Evolutionary conservation across 2,113 vertebrate genomes (phyloP), one percentile per base, ranked within the genome.

Genomic region (Okapia johnstoni): DNA sequence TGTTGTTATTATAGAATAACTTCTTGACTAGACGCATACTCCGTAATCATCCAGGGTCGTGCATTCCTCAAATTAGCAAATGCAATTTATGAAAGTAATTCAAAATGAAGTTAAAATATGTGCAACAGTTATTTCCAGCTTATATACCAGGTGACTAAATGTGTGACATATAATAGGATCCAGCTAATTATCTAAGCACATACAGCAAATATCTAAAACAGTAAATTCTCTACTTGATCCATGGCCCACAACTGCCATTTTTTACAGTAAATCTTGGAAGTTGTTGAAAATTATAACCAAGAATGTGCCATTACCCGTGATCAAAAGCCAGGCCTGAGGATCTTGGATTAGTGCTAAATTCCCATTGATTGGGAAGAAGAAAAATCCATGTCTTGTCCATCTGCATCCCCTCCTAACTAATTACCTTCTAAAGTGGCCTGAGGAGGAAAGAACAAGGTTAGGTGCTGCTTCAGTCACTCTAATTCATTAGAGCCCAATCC

Each of bases 11-110:
- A 17, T 58, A 43, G 33, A 55, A 70, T 93, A 88, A 73, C 28
- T 88, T 88, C 17, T 16, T 93, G 50, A 61, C 33, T n/a, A 93
- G 46, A 73, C 54, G 76, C 40, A 93, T 63, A 63, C n/a, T 90
- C 33, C 89, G 0, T 76, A 50, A 93, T 58, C 15, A 6, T 66
- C 30, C n/a, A 89, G 54, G 7, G 8, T 46, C 60, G 86, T 30
- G 16, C 36, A 89, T 26, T 14, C 5, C 28, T 97, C 86, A 94
- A 54, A 46, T 90, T 93, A 81, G 19, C 63, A 95, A 95, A 84
- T 55, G 9, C 43, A 79, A 60, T 83, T 80, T 50, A 58, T 52
- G 28, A 96, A 89, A 33, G 28, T 84, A 94, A 97, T 94, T 91
- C 43, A 93, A 95, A 95, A 21, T n/a, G 76, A 95, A 55, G n/a